Evolutionary conservation across 2,888 invertebrate genomes (phyloP), one percentile per base, ranked within the genome.

Genomic region (Morpho helenor): DNA sequence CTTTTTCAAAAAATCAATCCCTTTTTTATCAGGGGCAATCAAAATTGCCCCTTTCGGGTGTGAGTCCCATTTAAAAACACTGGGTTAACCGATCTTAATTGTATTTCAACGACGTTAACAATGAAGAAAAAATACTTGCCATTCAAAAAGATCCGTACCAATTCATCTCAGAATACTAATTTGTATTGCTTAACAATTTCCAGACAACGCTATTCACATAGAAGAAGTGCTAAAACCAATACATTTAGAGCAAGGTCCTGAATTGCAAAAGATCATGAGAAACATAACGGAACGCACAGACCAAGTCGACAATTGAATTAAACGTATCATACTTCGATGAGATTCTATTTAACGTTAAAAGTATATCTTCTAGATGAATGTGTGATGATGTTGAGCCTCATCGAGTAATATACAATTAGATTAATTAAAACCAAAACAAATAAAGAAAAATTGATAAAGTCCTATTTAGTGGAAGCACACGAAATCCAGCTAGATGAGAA

Each of bases 201-300:
- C 54, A 45, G 52, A 63, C 51, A 52, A 64, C 63, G 68, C 68
- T 70, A 66, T 62, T 65, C 61, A 55, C 63, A 73, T 68, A 69
- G 66, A 74, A 55, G 75, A 83, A 70, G 79, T 82, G 84, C 79
- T 85, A 87, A 84, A 80, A 79, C 69, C 72, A 72, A 76, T 75
- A 72, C 79, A 87, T 86, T 81, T 80, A 78, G 84, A 82, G 70
- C 88, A 76, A 87, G 87, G 89, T 77, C 76, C 76, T 62, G 65
- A 64, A 72, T 87, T 87, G 77, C 87, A 73, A 79, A 76, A 87
- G 70, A 55, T 68, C 77, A 75, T 85, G 87, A 75, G 88, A 87
- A 83, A 73, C 63, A 56, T 31, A 31, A 56, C 57, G 62, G 70
- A 69, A 65, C 60, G 70, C 66, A 71, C 66, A 61, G 57, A 57